Base-by-base conservation (phyloP, 2,113 vertebrate species). In the Ancistrus triradiatus region DNA sequence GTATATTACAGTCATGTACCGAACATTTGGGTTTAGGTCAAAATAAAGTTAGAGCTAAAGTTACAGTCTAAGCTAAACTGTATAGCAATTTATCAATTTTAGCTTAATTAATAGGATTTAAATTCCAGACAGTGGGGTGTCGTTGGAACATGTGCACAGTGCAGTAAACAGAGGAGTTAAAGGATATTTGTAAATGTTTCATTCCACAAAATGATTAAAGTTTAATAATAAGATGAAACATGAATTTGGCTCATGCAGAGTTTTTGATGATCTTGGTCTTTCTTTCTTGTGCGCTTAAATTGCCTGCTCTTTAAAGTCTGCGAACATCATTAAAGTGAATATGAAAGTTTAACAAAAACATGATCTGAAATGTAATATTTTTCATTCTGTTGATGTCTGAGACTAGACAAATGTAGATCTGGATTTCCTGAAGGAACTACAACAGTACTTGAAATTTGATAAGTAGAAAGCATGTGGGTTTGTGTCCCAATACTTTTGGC, bases 111-210 rank as follows among this genome's bases (percentile, higher is more conserved):
- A 51, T 28, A 52, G 35, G 24, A 43, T 52, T 40, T 5, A 27
- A 13, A 40, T 38, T 52, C 10, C 37, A 52, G 27, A n/a, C 42
- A 1, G 6, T 28, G 24, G 37, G 18, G 22, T 50, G 27, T n/a
- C n/a, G n/a, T 42, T 59, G 24, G 22, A 27, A 40, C 37, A 17
- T 58, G 37, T 42, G 55, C 13, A 25, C 53, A 42, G 13, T 11
- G 18, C 44, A 49, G 46, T 17, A 62, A 50, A n/a, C 47, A 50
- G 33, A 50, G 46, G 47, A 28, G 47, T 55, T 47, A 46, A 43
- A 47, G 33, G 3, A 46, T 42, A 58, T 27, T 27, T 7, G 40
- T n/a, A 25, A 46, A 33, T 60, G 42, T 60, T 47, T 64, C 49
- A 44, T 53, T 55, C 55, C 8, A 15, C 28, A 24, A 35, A 55